Percentiles rank a stretch among this genome's conserved stretches.
phyloP scores from a whole-genome alignment of 2,797 vertebrate genomes.

The Mormyrops boulengeri region DNA sequence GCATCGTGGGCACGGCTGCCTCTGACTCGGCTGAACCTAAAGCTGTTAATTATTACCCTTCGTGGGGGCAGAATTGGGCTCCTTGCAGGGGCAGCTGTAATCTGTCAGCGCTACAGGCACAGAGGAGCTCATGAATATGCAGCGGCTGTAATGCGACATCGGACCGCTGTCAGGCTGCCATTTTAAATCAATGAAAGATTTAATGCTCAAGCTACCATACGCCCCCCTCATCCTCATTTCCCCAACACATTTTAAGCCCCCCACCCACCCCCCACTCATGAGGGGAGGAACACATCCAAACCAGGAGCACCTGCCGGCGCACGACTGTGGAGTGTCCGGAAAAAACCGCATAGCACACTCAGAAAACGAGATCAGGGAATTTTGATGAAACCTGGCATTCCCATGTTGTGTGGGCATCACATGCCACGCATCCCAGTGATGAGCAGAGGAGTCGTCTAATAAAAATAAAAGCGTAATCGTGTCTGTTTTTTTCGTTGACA shows the following conservation, averaged over 20 bases:
- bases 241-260: conserved; percentile 44
- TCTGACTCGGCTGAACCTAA: conserved; percentile 45
- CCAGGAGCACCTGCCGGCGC: not conserved
- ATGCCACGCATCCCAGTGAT: not conserved
- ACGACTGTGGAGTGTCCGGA: not conserved
- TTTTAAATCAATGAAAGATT: conserved; percentile 57
- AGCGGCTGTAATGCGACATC: conserved; percentile 53
- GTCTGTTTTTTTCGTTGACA: not conserved
- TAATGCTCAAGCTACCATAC: conserved; percentile 49
- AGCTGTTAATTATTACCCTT: conserved; percentile 48
- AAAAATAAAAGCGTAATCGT: not conserved
- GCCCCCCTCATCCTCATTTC: conserved; percentile 55
- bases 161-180: conserved; percentile 51
- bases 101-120: conserved; percentile 43
- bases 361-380: not conserved
- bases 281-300: not conserved
- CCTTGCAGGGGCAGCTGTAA: conserved; percentile 22
- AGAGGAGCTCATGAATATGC: conserved; percentile 57
- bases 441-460: not conserved
- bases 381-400: not conserved
- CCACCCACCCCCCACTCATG: conserved; percentile 23
- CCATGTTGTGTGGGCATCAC: not conserved
- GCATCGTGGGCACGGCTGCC: conserved; percentile 27
- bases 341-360: not conserved
- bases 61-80: conserved; percentile 19